Percentiles rank a stretch among this genome's conserved stretches.
These are phyloP conservation scores for Pandion haliaetus DNA, from an alignment of 2,113 vertebrate species.

Conservation along the genomic window DNA sequence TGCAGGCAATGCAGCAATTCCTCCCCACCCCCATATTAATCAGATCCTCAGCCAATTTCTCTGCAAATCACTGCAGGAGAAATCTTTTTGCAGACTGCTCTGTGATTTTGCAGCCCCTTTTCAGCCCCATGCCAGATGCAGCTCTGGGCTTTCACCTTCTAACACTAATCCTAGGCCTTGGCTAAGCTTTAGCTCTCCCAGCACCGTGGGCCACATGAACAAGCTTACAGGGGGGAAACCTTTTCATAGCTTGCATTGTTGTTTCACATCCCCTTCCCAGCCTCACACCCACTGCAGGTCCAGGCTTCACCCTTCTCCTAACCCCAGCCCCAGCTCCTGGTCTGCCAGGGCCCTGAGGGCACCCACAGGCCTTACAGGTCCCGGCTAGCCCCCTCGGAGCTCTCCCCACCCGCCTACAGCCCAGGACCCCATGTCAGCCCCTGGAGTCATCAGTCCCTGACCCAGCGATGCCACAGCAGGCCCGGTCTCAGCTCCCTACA, in stretches of 20 bases:
- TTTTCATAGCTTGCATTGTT: neutral
- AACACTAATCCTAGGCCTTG: neutral
- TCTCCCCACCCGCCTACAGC: too few species aligned
- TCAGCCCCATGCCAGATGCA: neutral
- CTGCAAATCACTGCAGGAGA: neutral
- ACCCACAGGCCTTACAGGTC: neutral
- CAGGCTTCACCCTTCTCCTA: neutral
- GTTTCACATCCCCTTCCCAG: neutral
- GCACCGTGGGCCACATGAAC: accelerated
- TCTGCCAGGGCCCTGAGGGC: neutral
- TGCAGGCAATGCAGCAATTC: neutral
- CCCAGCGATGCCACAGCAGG: too few species aligned
- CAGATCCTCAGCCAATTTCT: neutral
- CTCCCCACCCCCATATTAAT: neutral
- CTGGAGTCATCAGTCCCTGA: accelerated
- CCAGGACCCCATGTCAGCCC: neutral
- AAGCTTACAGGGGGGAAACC: neutral
- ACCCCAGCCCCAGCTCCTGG: neutral
- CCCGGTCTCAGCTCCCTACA: neutral
- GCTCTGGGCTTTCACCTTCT: neutral
- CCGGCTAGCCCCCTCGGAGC: neutral
- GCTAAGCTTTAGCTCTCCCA: neutral
- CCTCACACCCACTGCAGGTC: neutral
- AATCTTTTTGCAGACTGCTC: neutral
- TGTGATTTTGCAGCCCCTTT: neutral